Evolutionary conservation across 2,113 vertebrate genomes (phyloP).

Genomic region (Paratilapia polleni): DNA sequence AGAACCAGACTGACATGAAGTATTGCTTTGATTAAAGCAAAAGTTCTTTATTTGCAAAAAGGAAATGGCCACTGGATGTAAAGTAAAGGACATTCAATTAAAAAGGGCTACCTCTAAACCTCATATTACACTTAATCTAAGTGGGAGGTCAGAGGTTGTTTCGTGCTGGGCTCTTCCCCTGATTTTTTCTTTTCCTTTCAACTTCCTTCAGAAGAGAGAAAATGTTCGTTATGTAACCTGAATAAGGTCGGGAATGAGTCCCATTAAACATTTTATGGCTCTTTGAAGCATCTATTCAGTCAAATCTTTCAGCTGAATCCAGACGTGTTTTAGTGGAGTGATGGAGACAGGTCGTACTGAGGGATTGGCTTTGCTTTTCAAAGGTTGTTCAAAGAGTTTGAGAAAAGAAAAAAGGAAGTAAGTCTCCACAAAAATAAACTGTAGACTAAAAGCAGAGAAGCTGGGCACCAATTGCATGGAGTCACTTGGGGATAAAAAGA

Average conservation of each 20-base stretch:
- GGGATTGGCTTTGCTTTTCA: conserved; percentile 37
- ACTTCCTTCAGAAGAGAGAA: not conserved
- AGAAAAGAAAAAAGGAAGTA: not conserved
- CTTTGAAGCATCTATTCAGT: conserved; percentile 38
- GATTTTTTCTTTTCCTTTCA: not conserved
- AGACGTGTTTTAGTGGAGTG: conserved; percentile 1
- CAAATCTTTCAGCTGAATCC: conserved; percentile 9
- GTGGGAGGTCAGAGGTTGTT: conserved; percentile 5
- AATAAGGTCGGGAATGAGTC: conserved; percentile 6
- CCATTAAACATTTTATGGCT: conserved; percentile 28
- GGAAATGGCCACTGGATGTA: not conserved
- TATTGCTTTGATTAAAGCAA: conserved; percentile 6
- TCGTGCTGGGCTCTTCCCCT: not conserved
- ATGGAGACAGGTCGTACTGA: conserved; percentile 11
- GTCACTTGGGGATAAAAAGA: not conserved
- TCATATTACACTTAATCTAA: not conserved
- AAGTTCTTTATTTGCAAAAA: not conserved
- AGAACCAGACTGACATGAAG: not conserved
- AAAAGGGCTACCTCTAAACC: not conserved
- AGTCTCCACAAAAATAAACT: conserved; percentile 10
- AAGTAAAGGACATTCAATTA: conserved; percentile 14
- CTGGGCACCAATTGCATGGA: not conserved
- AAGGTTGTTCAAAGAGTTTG: conserved; percentile 23
- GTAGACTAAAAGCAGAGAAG: not conserved
- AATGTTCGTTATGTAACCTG: conserved; percentile 1